These are phyloP conservation scores for Maconellicoccus hirsutus DNA, from an alignment of 1,140 invertebrate genomes.

Conservation along the genomic window DNA sequence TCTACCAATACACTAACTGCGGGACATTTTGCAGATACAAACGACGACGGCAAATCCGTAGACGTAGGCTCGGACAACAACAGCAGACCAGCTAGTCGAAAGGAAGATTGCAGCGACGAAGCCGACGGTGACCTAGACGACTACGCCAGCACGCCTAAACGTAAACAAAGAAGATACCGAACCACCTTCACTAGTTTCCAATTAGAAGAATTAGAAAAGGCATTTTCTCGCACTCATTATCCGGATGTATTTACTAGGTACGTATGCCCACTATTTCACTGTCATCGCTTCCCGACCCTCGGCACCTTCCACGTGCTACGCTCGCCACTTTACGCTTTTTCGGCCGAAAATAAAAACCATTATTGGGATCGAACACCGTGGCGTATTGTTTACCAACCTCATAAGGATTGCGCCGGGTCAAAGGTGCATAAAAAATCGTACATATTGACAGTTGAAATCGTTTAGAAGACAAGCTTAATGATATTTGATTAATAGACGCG, in stretches of 20 bases:
- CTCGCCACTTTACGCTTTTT: not conserved
- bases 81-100: conserved; percentile 23
- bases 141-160: conserved; percentile 57
- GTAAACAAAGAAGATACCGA: conserved; percentile 81
- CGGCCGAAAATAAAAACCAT: too few relatives aligned
- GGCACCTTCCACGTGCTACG: not conserved
- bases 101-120: conserved; percentile 55
- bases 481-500: conserved; percentile 15
- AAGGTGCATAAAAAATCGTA: not conserved
- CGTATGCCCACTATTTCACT: not conserved
- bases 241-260: conserved; percentile 96
- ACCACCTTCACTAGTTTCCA: conserved; percentile 93
- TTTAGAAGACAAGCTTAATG: conserved; percentile 7
- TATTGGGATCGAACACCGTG: not conserved
- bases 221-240: conserved; percentile 93
- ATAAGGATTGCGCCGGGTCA: not conserved
- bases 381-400: not conserved
- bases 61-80: not conserved
- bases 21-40: not conserved
- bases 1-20: too few relatives aligned
- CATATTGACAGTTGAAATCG: not conserved
- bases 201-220: conserved; percentile 92
- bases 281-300: not conserved
- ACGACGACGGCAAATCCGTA: conserved; percentile 16
- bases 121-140: conserved; percentile 45